Evolutionary conservation across 1,140 invertebrate species (phyloP).

Genomic region (Phortica variegata): DNA sequence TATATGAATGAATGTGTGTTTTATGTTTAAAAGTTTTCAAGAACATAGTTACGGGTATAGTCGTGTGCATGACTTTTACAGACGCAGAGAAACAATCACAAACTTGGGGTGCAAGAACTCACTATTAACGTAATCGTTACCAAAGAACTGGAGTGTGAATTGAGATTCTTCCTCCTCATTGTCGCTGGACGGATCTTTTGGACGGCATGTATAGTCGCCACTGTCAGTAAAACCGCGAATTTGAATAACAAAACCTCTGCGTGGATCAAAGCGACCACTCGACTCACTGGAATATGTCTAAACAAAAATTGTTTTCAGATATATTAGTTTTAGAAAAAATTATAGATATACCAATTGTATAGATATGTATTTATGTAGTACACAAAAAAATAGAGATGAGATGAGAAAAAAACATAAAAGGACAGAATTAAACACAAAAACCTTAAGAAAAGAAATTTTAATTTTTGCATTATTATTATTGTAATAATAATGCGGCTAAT

Average conservation of each 20-base stretch:
- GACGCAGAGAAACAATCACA: slow-evolving; percentile 56
- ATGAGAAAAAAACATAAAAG: too few species aligned
- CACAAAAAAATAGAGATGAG: too few species aligned
- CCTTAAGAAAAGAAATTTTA: too few species aligned
- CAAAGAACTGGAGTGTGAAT: slow-evolving; percentile 48
- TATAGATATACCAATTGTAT: slow-evolving; percentile 1
- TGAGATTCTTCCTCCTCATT: slow-evolving; percentile 32
- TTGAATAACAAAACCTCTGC: slow-evolving; percentile 62
- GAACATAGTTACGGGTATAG: not conserved
- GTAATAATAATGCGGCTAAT: too few species aligned
- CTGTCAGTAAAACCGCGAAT: slow-evolving; percentile 56
- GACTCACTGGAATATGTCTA: slow-evolving; percentile 42
- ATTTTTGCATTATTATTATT: too few species aligned
- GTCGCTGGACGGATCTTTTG: slow-evolving; percentile 36
- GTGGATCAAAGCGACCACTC: slow-evolving; percentile 61
- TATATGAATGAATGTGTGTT: too few species aligned
- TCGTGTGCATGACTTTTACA: slow-evolving; percentile 51
- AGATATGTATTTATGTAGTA: too few species aligned
- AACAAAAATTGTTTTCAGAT: slow-evolving; percentile 16
- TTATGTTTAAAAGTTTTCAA: not conserved
- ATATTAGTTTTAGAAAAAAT: slow-evolving; percentile 3
- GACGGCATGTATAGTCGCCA: slow-evolving; percentile 58
- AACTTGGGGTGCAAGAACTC: slow-evolving; percentile 57
- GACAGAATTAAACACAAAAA: too few species aligned
- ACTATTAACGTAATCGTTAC: slow-evolving; percentile 56